Evolutionary conservation across 2,113 vertebrate genomes (phyloP).

Genomic region (Fukomys damarensis): DNA sequence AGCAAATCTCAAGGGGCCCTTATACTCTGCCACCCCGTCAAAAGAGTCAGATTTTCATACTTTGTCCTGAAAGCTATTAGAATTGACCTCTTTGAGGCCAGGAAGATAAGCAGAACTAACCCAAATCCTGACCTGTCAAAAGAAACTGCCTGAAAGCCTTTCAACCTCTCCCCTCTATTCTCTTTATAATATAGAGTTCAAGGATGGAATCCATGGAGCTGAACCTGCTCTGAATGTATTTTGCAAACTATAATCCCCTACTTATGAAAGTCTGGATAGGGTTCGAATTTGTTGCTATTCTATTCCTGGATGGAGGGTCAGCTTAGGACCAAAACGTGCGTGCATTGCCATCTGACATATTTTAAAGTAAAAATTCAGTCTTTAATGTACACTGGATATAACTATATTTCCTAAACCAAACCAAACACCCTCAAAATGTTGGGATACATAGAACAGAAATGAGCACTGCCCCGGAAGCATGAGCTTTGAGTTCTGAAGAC

Average conservation of each 20-base stretch:
- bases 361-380: conserved; percentile 5
- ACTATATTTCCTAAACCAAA: conserved; percentile 15
- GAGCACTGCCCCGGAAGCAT: not conserved
- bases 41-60: conserved; percentile 21
- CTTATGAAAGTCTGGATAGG: not conserved
- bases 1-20: conserved; percentile 62
- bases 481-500: not conserved
- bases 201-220: too few species aligned
- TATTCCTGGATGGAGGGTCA: not conserved
- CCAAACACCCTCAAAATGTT: not conserved
- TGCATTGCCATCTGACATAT: not conserved
- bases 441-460: not conserved
- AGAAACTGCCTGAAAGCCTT: conserved; percentile 17
- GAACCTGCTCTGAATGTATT: not conserved
- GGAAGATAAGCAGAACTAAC: not conserved
- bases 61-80: conserved; percentile 47
- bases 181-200: conserved; percentile 45
- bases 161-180: not conserved
- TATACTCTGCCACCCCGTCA: not conserved
- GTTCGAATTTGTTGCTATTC: not conserved
- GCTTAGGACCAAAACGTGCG: not conserved
- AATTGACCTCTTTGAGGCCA: not conserved
- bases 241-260: not conserved
- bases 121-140: not conserved
- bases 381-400: not conserved